Conservation (phyloP, 1,140 invertebrate genomes). For the Euura saliciscinereae region DNA sequence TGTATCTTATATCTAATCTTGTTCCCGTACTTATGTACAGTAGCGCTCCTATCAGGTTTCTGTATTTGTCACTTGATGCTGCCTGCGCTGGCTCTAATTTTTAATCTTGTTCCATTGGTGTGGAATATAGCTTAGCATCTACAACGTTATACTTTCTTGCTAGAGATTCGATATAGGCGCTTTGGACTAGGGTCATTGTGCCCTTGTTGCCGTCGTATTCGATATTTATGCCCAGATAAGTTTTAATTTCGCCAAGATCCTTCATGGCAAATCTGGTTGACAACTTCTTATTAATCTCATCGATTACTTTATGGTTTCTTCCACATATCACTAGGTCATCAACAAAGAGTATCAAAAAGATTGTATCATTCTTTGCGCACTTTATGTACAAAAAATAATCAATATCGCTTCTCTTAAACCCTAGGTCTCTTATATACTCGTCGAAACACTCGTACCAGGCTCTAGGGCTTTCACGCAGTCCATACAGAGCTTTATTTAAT, state of each 20-base stretch:
- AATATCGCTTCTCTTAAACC: slow-evolving; percentile 6
- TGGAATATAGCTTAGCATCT: slow-evolving; percentile 9
- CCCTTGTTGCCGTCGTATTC: slow-evolving; percentile 6
- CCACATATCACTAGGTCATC: slow-evolving; percentile 22
- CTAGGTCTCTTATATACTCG: slow-evolving; percentile 11
- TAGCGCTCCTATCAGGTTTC: slow-evolving; percentile 18
- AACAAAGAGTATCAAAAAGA: slow-evolving; percentile 20
- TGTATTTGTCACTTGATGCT: slow-evolving; percentile 12
- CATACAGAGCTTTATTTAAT: slow-evolving; percentile 14
- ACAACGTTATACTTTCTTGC: slow-evolving; percentile 19
- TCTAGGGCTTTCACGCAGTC: slow-evolving; percentile 18
- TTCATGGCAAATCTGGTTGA: slow-evolving; percentile 23
- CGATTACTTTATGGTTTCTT: slow-evolving; percentile 9
- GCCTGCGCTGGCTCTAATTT: slow-evolving; percentile 11
- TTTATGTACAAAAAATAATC: slow-evolving; percentile 5
- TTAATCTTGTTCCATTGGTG: slow-evolving; percentile 15
- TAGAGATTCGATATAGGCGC: slow-evolving; percentile 16
- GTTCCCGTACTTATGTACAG: slow-evolving; percentile 11
- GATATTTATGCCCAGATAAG: neutral
- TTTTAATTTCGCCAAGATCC: slow-evolving; percentile 22
- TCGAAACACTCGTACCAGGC: slow-evolving; percentile 25
- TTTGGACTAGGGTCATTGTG: neutral
- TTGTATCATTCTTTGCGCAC: neutral
- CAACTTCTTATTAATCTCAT: slow-evolving; percentile 12
- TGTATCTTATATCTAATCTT: neutral